Percentiles rank a stretch among this genome's conserved stretches.
Conservation (phyloP, 2,113 vertebrate genomes). For the Nycticorax nycticorax region DNA sequence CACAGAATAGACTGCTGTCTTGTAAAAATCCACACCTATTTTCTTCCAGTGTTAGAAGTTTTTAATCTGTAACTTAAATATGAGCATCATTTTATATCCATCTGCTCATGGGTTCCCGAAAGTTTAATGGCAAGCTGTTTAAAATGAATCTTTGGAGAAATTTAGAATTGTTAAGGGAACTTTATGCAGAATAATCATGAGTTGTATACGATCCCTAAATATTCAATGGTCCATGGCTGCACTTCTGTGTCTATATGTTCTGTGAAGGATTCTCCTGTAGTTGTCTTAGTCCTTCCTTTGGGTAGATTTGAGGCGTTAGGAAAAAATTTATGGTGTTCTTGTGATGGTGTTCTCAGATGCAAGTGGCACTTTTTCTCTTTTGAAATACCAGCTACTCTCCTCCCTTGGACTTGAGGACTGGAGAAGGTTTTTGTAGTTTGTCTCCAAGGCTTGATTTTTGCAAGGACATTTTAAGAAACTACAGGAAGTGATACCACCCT, state of each 20-base stretch:
- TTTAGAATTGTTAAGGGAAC: not conserved
- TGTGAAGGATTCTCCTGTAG: not conserved
- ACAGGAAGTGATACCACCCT: not conserved
- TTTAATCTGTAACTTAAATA: not conserved
- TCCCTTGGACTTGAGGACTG: not conserved
- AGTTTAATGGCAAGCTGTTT: not conserved
- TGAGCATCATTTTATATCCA: not conserved
- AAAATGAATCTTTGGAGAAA: not conserved
- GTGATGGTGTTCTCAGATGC: not conserved
- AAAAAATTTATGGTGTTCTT: not conserved
- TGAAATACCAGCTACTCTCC: not conserved
- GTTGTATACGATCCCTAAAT: not conserved
- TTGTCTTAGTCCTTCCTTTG: not conserved
- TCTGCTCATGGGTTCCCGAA: not conserved
- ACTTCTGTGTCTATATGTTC: not conserved
- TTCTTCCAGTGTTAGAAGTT: not conserved
- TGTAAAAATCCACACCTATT: not conserved
- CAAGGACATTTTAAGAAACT: not conserved
- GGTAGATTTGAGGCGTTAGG: not conserved
- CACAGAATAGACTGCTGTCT: not conserved
- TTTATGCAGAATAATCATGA: not conserved
- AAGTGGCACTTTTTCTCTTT: not conserved
- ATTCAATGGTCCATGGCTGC: not conserved
- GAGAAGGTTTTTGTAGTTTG: not conserved
- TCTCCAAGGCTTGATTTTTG: not conserved